Conservation (phyloP, 23 tunicate genomes). For the Ciona savignyi region DNA sequence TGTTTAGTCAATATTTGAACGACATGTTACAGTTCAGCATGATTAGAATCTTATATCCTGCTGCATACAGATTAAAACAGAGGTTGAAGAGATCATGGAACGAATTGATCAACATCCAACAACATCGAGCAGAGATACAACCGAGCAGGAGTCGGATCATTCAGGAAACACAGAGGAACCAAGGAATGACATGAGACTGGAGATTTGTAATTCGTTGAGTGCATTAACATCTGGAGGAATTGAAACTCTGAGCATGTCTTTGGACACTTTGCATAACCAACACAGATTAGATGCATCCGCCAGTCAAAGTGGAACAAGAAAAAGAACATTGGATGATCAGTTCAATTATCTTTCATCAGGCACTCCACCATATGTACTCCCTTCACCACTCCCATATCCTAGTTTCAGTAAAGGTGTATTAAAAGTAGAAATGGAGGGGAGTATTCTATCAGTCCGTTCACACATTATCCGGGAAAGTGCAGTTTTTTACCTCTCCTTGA, state of each 20-base stretch:
- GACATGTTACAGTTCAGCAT: too few species aligned
- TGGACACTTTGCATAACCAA: background rate
- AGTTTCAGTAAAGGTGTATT: background rate
- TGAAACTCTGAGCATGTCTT: background rate
- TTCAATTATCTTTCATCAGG: background rate
- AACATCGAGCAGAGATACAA: too few species aligned
- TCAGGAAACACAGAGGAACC: background rate
- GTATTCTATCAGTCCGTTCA: background rate
- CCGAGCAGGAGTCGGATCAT: too few species aligned
- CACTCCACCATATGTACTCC: background rate
- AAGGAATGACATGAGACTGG: background rate
- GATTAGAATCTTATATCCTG: too few species aligned
- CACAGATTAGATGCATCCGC: background rate
- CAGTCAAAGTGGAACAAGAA: background rate
- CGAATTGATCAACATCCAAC: too few species aligned
- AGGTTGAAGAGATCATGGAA: too few species aligned
- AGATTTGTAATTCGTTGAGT: too few species aligned
- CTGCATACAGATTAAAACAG: too few species aligned
- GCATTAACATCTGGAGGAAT: background rate
- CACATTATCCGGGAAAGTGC: background rate
- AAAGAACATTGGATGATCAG: background rate
- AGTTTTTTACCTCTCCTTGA: background rate
- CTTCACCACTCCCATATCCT: background rate
- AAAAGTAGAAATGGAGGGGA: background rate
- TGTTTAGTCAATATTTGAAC: too few species aligned